Conservation (phyloP, 1,140 invertebrate species). For the Antheraea mylitta region DNA sequence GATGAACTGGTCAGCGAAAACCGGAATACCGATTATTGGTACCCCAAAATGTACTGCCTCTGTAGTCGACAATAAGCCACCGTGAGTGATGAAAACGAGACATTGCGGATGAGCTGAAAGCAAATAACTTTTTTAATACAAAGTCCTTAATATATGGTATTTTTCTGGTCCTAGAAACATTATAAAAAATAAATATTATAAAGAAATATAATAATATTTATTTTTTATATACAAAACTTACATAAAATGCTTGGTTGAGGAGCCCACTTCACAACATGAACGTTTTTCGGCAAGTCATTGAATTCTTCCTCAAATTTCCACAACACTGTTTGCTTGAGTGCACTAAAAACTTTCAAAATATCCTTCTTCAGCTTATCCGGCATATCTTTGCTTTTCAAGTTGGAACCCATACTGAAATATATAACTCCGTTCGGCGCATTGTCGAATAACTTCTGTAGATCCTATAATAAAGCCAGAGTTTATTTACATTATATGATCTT, state of each 20-base stretch:
- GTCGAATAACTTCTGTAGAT: constrained; percentile 74
- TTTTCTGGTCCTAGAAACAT: no score
- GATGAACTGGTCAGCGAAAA: constrained; percentile 81
- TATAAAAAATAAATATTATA: no score
- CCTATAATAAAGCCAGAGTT: constrained; percentile 31
- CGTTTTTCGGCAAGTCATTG: constrained; percentile 73
- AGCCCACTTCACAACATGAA: constrained; percentile 81
- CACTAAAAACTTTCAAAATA: constrained; percentile 69
- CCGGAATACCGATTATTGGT: constrained; percentile 83
- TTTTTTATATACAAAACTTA: constrained; percentile 18
- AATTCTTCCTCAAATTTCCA: constrained; percentile 79
- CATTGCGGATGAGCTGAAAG: constrained; percentile 77
- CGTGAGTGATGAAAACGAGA: constrained; percentile 83
- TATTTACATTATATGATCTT: background rate
- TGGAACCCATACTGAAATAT: constrained; percentile 79
- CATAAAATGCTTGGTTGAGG: constrained; percentile 82
- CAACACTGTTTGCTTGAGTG: constrained; percentile 69
- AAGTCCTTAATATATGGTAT: no score
- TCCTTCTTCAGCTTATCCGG: constrained; percentile 37
- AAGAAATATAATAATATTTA: background rate
- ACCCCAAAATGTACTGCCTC: constrained; percentile 83
- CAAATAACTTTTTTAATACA: background rate
- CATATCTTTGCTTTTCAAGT: constrained; percentile 64
- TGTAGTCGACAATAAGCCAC: constrained; percentile 81
- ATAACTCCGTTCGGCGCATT: constrained; percentile 71